Base-by-base conservation (phyloP, 2,113 vertebrate species). In the Dicrurus megarhynchus region DNA sequence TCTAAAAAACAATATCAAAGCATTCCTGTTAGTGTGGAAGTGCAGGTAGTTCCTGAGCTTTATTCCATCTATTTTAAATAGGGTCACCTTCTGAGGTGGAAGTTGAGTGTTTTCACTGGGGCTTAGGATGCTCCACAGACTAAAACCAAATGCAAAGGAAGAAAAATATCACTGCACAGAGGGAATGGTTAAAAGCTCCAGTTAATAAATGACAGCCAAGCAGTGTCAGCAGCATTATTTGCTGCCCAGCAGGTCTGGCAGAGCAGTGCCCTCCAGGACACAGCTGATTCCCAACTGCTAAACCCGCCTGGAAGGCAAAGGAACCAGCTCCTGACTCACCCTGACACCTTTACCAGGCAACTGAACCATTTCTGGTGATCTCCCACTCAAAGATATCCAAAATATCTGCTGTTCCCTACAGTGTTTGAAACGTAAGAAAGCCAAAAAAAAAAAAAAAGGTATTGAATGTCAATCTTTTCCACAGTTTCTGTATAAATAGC, bases 401-500 rank as follows among this genome's bases (percentile, higher is more conserved):
- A 92, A 63, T 90, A 92, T 64, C 89, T 95, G 83, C 59, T 65
- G 20, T 37, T 90, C 74, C 61, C 65, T 57, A 27, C 70, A 76
- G 37, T 0, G 21, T 32, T 90, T 22, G 30, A 90, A 95, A 93
- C 3, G 5, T 20, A 68, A 84, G 33, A 14, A 46, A 88, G 46
- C 57, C 18, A 46, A 37, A 49, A 73, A 79, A 57, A 50, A 50
- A 50, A 49, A 44, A 65, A 74, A 57, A 81, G 60, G 33, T 41
- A 90, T 0, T 42, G n/a, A 67, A 74, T 39, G 68, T 75, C 90
- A 95, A 50, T 67, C 95, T 78, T 78, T 63, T 81, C 77, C 69
- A 63, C 68, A 81, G 80, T 52, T 91, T 64, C 52, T 74, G 77
- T 41, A 93, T 41, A 84, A 93, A 93, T 83, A 96, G 80, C 56